Evolutionary conservation across 2,113 vertebrate species (phyloP).

Genomic region (Alligator sinensis): DNA sequence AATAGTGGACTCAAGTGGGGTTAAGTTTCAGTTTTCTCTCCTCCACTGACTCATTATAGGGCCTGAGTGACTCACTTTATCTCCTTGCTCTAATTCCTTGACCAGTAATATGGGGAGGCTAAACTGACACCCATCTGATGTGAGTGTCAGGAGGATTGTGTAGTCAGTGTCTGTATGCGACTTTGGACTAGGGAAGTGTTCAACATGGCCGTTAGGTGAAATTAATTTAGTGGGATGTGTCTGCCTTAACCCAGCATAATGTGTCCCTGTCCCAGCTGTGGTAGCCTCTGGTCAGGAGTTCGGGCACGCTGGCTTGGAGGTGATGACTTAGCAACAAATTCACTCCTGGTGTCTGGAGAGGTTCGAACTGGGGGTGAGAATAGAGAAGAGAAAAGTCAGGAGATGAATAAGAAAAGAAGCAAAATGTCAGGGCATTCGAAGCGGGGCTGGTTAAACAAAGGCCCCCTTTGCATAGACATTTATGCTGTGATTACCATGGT

Average conservation of each 20-base stretch:
- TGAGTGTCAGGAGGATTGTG: not conserved
- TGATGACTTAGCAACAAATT: not conserved
- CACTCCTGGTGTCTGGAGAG: not conserved
- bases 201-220: not conserved
- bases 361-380: not conserved
- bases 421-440: not conserved
- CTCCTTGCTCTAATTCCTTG: not conserved
- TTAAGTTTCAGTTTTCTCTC: not conserved
- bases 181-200: not conserved
- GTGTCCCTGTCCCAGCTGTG: not conserved
- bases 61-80: not conserved
- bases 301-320: not conserved
- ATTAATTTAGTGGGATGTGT: not conserved
- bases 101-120: not conserved
- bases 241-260: not conserved
- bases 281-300: fast-evolving
- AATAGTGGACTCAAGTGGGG: not conserved
- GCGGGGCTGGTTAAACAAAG: no score
- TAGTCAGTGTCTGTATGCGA: not conserved
- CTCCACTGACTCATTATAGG: not conserved
- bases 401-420: not conserved
- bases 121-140: not conserved
- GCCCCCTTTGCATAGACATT: no score
- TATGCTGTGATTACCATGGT: no score
- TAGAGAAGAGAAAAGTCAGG: not conserved